Evolutionary conservation across 2,113 vertebrate species (phyloP), one percentile per base, ranked within the genome.

Genomic region (Dipodomys ordii): DNA sequence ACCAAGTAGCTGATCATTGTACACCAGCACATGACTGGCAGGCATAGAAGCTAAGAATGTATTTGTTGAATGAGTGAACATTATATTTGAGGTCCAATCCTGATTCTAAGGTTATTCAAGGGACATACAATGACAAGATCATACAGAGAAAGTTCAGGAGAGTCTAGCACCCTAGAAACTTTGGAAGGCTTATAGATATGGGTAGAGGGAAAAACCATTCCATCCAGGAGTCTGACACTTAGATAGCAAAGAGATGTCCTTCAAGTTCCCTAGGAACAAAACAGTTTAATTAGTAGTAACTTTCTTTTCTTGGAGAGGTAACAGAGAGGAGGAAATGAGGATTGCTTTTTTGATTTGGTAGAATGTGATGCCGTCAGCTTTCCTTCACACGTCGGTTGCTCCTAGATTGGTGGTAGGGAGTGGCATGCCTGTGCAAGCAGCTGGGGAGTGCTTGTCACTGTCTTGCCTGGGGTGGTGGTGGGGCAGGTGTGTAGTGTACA

Each of bases 381-480:
- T 88, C 92, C 35, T 65, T 44, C 67, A 27, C n/a, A 72, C 12
- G 7, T 39, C 39, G 39, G 39, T 68, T 35, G 71, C 74, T 94
- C n/a, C 62, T 67, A 20, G 83, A 81, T 65, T 8, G 8, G 22
- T 20, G 76, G 32, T 62, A 87, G 81, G 80, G 68, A 4, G 28
- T n/a, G 68, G 64, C 96, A 23, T 74, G 88, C 46, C 81, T 30
- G 22, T 44, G 46, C 86, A 10, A 15, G 83, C 4, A 3, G 69
- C 62, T 30, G 12, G 49, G 73, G 49, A 49, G 49, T 74, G 74
- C 88, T 57, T 74, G 82, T 83, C 30, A 13, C 67, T 80, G 27
- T 86, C 77, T 91, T 93, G 86, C 92, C 90, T 2, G 0, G 53
- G 79, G 93, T 90, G 78, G 53, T 49, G 49, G 92, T 67, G 78